Evolutionary conservation across 2,888 invertebrate genomes (phyloP).

Genomic region (Copidosoma aretas): DNA sequence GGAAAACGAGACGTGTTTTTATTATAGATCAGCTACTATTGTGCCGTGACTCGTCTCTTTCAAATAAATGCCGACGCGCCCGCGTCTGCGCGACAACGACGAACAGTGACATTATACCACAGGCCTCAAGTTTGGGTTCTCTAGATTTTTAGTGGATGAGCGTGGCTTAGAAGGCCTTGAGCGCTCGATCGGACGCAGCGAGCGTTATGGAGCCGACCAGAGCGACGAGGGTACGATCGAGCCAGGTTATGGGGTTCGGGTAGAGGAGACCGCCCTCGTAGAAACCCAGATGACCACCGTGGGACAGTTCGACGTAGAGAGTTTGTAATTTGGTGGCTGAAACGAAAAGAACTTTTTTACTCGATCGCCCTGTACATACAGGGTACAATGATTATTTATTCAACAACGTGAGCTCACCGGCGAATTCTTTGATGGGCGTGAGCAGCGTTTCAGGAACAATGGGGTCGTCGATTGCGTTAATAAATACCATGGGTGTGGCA

Average conservation of each 20-base stretch:
- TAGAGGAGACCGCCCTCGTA: constrained; percentile 89
- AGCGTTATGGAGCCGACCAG: constrained; percentile 78
- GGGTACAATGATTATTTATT: not conserved
- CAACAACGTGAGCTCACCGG: constrained; percentile 64
- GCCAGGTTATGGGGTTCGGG: constrained; percentile 91
- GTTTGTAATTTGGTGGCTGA: constrained; percentile 72
- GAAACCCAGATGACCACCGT: constrained; percentile 94
- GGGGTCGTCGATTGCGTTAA: constrained; percentile 92
- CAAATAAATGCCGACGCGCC: too few relatives aligned
- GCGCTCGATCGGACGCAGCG: constrained; percentile 62
- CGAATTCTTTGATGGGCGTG: constrained; percentile 75
- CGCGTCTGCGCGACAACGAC: too few relatives aligned
- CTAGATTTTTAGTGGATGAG: not conserved
- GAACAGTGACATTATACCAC: not conserved
- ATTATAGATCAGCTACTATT: too few relatives aligned
- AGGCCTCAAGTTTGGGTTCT: not conserved
- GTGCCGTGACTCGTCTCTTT: too few relatives aligned
- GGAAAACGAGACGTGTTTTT: too few relatives aligned
- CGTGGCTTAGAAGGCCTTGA: constrained; percentile 54
- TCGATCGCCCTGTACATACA: too few relatives aligned
- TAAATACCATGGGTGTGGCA: constrained; percentile 85
- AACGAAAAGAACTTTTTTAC: constrained; percentile 45
- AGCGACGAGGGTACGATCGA: constrained; percentile 86
- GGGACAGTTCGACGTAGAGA: constrained; percentile 82
- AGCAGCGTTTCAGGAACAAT: constrained; percentile 82